Evolutionary conservation across 2,888 invertebrate genomes (phyloP), one percentile per base, ranked within the genome.

Genomic region (Physocephala rufipes): DNA sequence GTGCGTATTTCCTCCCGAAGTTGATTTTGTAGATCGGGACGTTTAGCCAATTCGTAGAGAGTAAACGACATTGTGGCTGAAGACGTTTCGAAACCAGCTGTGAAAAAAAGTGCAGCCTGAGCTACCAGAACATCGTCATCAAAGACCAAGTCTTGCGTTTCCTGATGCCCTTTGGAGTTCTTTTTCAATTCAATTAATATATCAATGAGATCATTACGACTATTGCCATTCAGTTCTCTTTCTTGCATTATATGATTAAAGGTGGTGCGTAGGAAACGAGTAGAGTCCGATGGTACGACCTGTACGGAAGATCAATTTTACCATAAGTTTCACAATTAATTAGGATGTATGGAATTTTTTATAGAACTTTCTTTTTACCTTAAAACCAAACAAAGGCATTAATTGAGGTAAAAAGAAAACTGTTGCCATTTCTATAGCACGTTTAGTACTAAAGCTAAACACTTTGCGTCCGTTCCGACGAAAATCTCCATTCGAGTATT

Each of bases 171-270:
- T 73, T 75, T 76, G 1, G 76, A 74, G n/a, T 75, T 65, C 47
- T 82, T 79, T 71, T 83, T 86, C 30, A 88, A 79, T 43, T 88
- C 86, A 45, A 88, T 82, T n/a, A 89, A 79, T 19, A 87, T 80
- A 74, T 89, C 88, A 30, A 89, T 85, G 0, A 89, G 84, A 76
- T 89, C 89, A 51, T 86, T 83, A 26, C 88, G 80, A 1, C 75
- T 83, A 9, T 79, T 74, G 7, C 86, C 86, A 1, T 83, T 81
- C 47, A 81, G 77, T 63, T 86, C 83, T 1, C 89, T 81, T 21
- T 85, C 80, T 0, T 79, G 74, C 53, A 89, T 84, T 0, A 87
- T 86, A 30, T 85, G 82, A 78, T 84, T 86, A 24, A 88, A 85
- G 16, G 85, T 82, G 0, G 79, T 74, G 12, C 86, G 80, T 1